Percentiles rank a stretch among this genome's conserved stretches.
phyloP scores from a whole-genome alignment of 2,113 vertebrate species.

The Gallinago jamesoni region DNA sequence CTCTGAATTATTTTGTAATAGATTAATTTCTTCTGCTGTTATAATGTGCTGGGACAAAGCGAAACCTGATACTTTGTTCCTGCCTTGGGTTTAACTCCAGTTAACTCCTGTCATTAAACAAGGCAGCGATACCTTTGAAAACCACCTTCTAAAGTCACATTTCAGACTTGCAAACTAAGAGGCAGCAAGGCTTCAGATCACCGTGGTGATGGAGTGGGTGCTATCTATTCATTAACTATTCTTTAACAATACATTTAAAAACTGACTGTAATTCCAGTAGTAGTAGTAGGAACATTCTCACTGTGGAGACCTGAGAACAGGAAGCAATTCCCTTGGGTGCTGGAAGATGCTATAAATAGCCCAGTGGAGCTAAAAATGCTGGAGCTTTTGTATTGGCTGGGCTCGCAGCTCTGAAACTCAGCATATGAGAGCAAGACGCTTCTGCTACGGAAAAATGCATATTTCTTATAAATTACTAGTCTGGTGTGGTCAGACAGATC shows the following conservation, averaged over 20 bases:
- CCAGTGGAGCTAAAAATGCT: slow-evolving; percentile 29
- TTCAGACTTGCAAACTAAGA: background rate
- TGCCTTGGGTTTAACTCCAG: background rate
- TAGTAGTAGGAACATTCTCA: slow-evolving; percentile 3
- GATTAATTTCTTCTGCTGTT: background rate
- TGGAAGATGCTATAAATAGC: slow-evolving; percentile 48
- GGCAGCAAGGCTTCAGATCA: background rate
- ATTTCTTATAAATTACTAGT: background rate
- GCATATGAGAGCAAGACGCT: background rate
- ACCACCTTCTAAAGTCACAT: background rate
- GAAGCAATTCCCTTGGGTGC: background rate
- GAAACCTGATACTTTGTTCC: background rate
- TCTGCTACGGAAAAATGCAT: background rate
- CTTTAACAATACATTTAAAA: background rate
- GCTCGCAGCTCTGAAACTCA: background rate
- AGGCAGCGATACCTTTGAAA: background rate
- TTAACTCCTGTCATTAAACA: background rate
- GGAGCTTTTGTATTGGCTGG: slow-evolving; percentile 13
- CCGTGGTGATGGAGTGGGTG: slow-evolving; percentile 2
- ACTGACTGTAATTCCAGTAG: slow-evolving; percentile 4
- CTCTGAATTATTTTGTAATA: background rate
- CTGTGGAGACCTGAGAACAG: slow-evolving; percentile 26
- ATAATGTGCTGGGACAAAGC: background rate
- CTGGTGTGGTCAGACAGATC: background rate
- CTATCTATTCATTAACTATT: background rate